phyloP scores from a whole-genome alignment of 2,113 vertebrate species.

The Ophthalmotilapia sp. region DNA sequence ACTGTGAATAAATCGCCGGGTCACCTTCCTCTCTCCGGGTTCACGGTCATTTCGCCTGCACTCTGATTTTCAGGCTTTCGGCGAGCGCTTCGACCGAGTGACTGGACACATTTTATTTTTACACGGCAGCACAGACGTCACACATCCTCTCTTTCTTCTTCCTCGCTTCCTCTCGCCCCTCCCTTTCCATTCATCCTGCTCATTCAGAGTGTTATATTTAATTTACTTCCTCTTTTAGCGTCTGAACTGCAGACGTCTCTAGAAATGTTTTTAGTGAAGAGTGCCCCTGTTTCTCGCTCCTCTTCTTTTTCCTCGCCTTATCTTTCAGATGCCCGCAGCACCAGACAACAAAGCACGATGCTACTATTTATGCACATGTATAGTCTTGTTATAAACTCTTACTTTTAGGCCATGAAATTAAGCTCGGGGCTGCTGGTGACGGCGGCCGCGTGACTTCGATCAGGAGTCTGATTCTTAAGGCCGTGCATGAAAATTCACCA shows the following conservation, averaged over 20 bases:
- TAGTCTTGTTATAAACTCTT: background rate
- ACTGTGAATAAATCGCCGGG: background rate
- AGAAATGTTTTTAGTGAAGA: background rate
- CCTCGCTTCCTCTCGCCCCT: background rate
- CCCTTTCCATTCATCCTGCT: background rate
- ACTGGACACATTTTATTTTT: slow-evolving; percentile 4
- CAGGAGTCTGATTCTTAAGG: background rate
- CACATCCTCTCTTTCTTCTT: background rate
- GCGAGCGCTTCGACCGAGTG: background rate
- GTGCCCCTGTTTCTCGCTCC: background rate
- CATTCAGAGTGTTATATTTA: background rate
- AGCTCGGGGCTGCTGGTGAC: background rate
- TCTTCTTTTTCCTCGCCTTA: background rate
- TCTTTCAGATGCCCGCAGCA: background rate
- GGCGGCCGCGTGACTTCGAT: background rate
- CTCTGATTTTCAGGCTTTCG: background rate
- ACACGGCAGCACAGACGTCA: background rate
- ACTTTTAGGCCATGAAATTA: background rate
- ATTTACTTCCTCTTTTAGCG: background rate
- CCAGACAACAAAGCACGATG: background rate
- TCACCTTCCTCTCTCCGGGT: background rate
- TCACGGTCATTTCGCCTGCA: background rate
- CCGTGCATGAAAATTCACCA: background rate
- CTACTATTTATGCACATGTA: background rate
- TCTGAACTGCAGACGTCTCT: background rate